Evolutionary conservation across 1,140 invertebrate genomes (phyloP), one percentile per base, ranked within the genome.

Genomic region (Sarcophaga bullata): DNA sequence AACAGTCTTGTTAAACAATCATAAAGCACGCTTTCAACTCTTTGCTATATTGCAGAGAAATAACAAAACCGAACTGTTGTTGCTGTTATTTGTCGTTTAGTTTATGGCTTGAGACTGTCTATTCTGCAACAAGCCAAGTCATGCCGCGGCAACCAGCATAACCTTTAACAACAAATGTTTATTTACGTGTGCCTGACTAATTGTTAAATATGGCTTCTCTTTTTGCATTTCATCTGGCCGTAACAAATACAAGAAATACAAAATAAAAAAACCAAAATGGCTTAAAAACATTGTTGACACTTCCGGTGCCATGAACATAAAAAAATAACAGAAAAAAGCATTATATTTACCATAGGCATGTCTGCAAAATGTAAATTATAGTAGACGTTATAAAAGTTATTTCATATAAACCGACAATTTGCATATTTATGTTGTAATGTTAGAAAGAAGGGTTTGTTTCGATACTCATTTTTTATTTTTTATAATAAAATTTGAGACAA

Each of bases 161-260:
- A 68, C 62, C 15, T 4, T 68, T 68, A 68, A 68, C 62, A 68
- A 68, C 62, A 68, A 68, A 68, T 68, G 62, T 68, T 68, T 68
- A 68, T 68, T 68, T 68, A 68, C 62, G 19, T 68, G 62, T 68
- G 62, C 62, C n/a, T 68, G 62, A 68, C 62, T 68, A 68, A 68
- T 68, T 68, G 62, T 68, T 68, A 68, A 68, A 68, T 68, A 68
- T 68, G 62, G 62, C 62, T 68, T 68, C 62, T 68, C 25, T 37
- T 37, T 68, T 68, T 68, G 5, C n/a, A 25, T 68, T 68, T 68
- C 54, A 58, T 58, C 13, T 58, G n/a, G 6, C 17, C 10, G 17
- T 68, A 68, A 6, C 62, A 68, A 68, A 6, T 17, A 17, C 10
- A 68, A 68, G 17, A 68, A 68, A 17, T 68, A 37, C 25, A 37